Evolutionary conservation across 2,888 invertebrate genomes (phyloP).

Genomic region (Drymonia ruficornis): DNA sequence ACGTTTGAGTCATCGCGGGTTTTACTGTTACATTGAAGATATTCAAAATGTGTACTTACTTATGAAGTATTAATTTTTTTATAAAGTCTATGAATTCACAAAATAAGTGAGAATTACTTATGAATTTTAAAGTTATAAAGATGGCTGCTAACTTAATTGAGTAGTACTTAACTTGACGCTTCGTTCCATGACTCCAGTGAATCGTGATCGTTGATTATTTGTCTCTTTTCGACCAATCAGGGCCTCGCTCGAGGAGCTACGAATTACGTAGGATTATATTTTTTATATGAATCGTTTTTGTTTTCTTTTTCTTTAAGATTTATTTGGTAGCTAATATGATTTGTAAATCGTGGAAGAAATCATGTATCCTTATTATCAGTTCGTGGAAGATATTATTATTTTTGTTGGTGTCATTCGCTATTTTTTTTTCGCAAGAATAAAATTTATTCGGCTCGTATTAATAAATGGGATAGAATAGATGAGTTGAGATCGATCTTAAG

Average conservation of each 20-base stretch:
- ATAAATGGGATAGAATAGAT: no score
- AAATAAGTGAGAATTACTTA: constrained; percentile 13
- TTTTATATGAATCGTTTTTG: constrained; percentile 2
- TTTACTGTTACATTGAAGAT: no score
- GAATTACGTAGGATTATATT: constrained; percentile 3
- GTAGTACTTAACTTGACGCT: constrained; percentile 60
- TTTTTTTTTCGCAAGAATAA: neutral
- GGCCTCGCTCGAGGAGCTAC: constrained; percentile 6
- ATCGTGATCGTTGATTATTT: constrained; percentile 12
- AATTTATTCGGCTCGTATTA: no score
- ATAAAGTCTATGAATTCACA: constrained; percentile 36
- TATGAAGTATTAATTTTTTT: neutral
- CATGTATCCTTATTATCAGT: neutral
- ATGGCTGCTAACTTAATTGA: constrained; percentile 71
- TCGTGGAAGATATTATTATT: neutral
- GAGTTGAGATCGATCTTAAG: no score
- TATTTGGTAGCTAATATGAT: constrained; percentile 2
- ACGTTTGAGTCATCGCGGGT: no score
- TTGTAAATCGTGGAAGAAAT: neutral
- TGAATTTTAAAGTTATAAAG: constrained; percentile 9
- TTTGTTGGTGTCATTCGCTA: neutral
- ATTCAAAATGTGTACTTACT: neutral
- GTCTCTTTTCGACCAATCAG: constrained; percentile 2
- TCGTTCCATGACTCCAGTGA: constrained; percentile 67
- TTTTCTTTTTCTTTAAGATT: neutral